These are phyloP conservation scores for Aspidapion aeneum DNA, from an alignment of 2,888 invertebrate genomes.

Conservation along the genomic window DNA sequence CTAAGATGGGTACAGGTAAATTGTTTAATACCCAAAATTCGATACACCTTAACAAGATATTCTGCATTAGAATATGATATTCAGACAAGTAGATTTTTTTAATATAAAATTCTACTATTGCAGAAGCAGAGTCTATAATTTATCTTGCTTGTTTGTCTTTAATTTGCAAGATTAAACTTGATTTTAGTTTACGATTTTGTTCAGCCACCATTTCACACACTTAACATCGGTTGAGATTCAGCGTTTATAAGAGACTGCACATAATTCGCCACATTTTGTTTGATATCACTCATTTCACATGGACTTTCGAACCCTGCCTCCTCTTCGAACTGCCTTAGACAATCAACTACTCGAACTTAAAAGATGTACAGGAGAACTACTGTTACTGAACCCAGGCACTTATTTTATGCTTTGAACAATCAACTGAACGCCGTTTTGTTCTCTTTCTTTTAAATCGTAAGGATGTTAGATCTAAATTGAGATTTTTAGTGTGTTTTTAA, in stretches of 20 bases:
- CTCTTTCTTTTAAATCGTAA: slow-evolving; percentile 32
- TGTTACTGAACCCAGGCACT: slow-evolving; percentile 27
- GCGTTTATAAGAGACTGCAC: slow-evolving; percentile 43
- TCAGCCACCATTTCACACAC: slow-evolving; percentile 39
- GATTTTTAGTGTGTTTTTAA: no score
- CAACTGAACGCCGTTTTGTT: slow-evolving; percentile 34
- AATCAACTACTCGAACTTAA: slow-evolving; percentile 46
- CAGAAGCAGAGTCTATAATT: slow-evolving; percentile 41
- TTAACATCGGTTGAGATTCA: slow-evolving; percentile 38
- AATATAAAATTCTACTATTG: slow-evolving; percentile 46
- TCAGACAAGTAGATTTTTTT: slow-evolving; percentile 45
- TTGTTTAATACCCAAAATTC: slow-evolving; percentile 47
- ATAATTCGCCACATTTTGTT: slow-evolving; percentile 44
- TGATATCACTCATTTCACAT: slow-evolving; percentile 42
- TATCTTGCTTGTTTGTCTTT: slow-evolving; percentile 40
- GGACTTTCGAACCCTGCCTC: slow-evolving; percentile 48
- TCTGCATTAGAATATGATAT: slow-evolving; percentile 49
- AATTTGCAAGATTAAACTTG: slow-evolving; percentile 38
- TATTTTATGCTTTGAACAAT: slow-evolving; percentile 35
- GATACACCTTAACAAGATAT: slow-evolving; percentile 46
- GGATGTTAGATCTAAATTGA: no score
- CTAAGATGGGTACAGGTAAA: slow-evolving; percentile 44
- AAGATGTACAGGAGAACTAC: slow-evolving; percentile 40
- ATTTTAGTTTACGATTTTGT: slow-evolving; percentile 16
- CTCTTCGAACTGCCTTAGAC: slow-evolving; percentile 46